Conservation (phyloP, 53 echinoderm and acorn worm genomes). For the Echinarachnius parma region DNA sequence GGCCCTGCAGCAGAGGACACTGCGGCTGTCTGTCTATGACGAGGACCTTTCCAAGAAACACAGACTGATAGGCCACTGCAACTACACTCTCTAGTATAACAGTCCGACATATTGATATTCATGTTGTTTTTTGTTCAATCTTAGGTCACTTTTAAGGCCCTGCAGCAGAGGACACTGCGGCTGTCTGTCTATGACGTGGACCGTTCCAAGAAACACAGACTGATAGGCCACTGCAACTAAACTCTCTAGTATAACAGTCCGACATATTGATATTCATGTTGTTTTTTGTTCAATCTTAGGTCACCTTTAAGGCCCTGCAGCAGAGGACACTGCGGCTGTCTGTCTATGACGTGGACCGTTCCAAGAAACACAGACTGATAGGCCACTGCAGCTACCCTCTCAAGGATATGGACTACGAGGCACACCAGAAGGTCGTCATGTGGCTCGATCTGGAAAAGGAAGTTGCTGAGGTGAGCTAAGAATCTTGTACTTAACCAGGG, state of each 20-base stretch:
- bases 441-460: conserved; percentile 98
- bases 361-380: conserved; percentile 90
- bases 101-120: too few species aligned
- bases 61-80: conserved; percentile 85
- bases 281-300: too few species aligned
- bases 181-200: conserved; percentile 97
- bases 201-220: conserved; percentile 87
- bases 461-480: conserved; percentile 63
- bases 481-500: too few species aligned
- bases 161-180: conserved; percentile 93
- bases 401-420: conserved; percentile 91
- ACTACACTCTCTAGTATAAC: conserved; percentile 76
- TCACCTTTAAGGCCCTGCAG: conserved; percentile 94
- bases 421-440: conserved; percentile 98
- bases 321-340: conserved; percentile 95
- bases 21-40: conserved; percentile 94
- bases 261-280: too few species aligned
- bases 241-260: too few species aligned
- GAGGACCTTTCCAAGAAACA: conserved; percentile 96
- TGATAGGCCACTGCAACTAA: conserved; percentile 95
- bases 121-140: too few species aligned
- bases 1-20: conserved; percentile 91
- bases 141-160: conserved; percentile 98
- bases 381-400: conserved; percentile 90
- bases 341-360: conserved; percentile 95